phyloP scores from a whole-genome alignment of 2,797 vertebrate species.

The Vireo griseus region DNA sequence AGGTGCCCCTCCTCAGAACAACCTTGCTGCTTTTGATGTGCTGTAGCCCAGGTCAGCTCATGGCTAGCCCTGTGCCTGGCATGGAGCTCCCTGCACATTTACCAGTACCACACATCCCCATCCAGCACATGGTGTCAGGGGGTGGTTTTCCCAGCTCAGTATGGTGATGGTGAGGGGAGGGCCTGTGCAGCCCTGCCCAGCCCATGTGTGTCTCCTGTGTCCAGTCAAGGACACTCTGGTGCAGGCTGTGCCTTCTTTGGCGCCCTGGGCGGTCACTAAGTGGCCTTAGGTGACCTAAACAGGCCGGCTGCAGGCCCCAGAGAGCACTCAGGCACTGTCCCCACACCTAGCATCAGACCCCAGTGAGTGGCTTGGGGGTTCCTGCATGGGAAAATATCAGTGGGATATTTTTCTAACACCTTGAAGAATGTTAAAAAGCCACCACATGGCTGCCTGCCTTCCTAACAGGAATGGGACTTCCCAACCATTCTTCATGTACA shows the following conservation, averaged over 20 bases:
- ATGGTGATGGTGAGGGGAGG: fast-evolving
- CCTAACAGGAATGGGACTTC: neutral
- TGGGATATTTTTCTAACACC: neutral
- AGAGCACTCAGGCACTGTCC: fast-evolving
- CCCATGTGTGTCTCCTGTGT: fast-evolving
- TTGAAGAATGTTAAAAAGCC: neutral
- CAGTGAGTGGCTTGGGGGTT: fast-evolving
- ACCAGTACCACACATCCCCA: neutral
- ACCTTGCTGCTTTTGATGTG: neutral
- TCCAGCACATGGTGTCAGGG: fast-evolving
- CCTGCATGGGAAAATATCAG: no score
- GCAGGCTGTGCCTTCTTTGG: fast-evolving
- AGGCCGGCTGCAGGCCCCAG: no score
- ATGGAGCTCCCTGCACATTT: fast-evolving
- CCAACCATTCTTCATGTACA: fast-evolving
- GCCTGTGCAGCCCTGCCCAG: neutral
- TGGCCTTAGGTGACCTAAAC: fast-evolving
- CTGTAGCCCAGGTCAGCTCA: neutral
- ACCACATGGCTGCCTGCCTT: neutral
- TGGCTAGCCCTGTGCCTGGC: neutral
- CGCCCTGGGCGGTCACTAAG: neutral
- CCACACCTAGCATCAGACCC: neutral
- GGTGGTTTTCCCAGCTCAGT: fast-evolving
- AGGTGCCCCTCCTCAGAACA: neutral
- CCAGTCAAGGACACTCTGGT: fast-evolving